These are phyloP conservation scores for Rhynchotus rufescens DNA, from an alignment of 2,797 vertebrate species.

Conservation along the genomic window DNA sequence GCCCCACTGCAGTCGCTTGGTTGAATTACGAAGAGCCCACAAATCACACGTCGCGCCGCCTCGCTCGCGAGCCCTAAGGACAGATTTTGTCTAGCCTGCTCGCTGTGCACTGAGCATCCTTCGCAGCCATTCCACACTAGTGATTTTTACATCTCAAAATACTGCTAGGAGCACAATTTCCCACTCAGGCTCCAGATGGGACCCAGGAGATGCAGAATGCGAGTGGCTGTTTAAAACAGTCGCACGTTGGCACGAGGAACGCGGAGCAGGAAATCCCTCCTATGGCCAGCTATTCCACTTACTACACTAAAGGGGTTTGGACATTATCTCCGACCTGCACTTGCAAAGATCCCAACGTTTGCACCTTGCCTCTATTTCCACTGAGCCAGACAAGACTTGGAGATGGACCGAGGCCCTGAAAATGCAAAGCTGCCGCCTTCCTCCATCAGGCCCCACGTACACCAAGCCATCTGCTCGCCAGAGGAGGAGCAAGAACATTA, in stretches of 20 bases:
- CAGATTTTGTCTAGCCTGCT: constrained; percentile 38
- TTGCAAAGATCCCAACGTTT: not conserved
- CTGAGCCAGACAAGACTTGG: not conserved
- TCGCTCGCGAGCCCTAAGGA: constrained; percentile 47
- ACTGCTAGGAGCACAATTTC: constrained; percentile 67
- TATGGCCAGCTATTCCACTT: not conserved
- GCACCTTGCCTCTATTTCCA: not conserved
- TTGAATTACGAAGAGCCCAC: constrained; percentile 57
- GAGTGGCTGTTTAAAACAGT: constrained; percentile 36
- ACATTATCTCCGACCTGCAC: not conserved
- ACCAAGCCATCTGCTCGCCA: not conserved
- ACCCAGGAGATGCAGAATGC: constrained; percentile 18
- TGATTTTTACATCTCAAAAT: constrained; percentile 62
- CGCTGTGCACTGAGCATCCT: constrained; percentile 32
- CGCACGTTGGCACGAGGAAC: constrained; percentile 4
- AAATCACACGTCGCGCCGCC: constrained; percentile 46
- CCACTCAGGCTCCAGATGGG: constrained; percentile 61
- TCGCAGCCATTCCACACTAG: constrained; percentile 51
- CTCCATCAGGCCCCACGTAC: not conserved
- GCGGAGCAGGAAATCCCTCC: constrained; percentile 38
- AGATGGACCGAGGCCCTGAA: not conserved
- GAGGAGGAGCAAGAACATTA: not conserved
- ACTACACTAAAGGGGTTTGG: not conserved
- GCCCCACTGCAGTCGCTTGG: constrained; percentile 27
- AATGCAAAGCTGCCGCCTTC: not conserved